Evolutionary conservation across 1,140 invertebrate genomes (phyloP).

Genomic region (Leptopilina clavipes): DNA sequence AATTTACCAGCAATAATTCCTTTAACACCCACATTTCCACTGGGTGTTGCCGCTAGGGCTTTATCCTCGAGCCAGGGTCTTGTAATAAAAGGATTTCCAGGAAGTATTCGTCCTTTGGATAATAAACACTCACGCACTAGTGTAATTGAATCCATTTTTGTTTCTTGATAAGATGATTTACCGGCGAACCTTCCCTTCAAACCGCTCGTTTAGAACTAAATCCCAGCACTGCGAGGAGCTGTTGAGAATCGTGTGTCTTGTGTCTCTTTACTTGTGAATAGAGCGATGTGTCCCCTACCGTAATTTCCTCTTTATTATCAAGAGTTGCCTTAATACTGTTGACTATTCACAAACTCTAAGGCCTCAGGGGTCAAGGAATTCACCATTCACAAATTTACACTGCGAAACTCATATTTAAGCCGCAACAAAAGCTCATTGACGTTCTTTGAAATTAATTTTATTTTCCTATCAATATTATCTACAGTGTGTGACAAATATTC

Average conservation of each 20-base stretch:
- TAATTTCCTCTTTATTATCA: conserved; percentile 13
- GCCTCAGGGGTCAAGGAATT: not conserved
- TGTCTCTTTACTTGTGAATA: not conserved
- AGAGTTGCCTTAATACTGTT: not conserved
- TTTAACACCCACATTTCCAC: conserved; percentile 81
- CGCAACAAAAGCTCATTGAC: no score
- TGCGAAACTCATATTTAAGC: not conserved
- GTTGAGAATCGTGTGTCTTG: not conserved
- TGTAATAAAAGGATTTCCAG: conserved; percentile 74
- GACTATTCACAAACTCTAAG: not conserved
- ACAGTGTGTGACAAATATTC: no score
- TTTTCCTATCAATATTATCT: not conserved
- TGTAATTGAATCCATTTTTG: conserved; percentile 50
- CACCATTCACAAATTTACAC: conserved; percentile 20
- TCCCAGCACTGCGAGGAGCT: no score
- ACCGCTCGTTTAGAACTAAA: conserved; percentile 5
- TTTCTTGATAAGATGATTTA: not conserved
- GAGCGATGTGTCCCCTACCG: not conserved
- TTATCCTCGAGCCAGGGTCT: conserved; percentile 84
- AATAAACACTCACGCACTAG: conserved; percentile 34
- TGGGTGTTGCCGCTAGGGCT: conserved; percentile 79
- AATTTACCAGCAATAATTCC: conserved; percentile 86
- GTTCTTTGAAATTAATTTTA: not conserved
- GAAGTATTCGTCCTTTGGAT: not conserved
- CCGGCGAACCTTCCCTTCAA: not conserved